Evolutionary conservation across 2,797 vertebrate genomes (phyloP).

Genomic region (Xiphophorus birchmanni): DNA sequence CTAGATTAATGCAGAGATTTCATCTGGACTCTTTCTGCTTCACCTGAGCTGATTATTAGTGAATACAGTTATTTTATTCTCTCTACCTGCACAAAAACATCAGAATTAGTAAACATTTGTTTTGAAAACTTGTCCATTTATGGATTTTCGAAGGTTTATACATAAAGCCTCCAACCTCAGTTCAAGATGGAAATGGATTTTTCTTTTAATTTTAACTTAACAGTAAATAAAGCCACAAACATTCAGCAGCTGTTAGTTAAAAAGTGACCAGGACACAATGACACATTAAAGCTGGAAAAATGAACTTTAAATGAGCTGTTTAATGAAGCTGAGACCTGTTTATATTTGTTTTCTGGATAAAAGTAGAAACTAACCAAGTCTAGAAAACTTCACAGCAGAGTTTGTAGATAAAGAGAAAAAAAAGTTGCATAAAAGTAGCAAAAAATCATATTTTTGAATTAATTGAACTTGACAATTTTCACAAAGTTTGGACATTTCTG

Average conservation of each 20-base stretch:
- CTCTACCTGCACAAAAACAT: too few species aligned
- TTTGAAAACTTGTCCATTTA: too few species aligned
- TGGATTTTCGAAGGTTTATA: too few species aligned
- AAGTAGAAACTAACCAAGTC: neutral
- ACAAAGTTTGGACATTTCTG: neutral
- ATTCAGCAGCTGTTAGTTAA: neutral
- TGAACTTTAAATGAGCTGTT: too few species aligned
- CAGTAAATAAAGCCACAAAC: neutral
- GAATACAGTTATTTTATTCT: too few species aligned
- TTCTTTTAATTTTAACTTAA: neutral
- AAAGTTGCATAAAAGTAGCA: neutral
- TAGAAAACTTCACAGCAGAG: neutral
- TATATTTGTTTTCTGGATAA: neutral
- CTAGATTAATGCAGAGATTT: neutral
- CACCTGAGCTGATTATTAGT: neutral
- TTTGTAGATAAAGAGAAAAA: neutral
- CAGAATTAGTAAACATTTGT: neutral
- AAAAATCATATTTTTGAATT: neutral
- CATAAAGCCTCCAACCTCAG: neutral
- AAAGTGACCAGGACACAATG: too few species aligned
- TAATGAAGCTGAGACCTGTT: neutral
- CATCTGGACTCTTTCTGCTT: neutral
- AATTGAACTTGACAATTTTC: neutral
- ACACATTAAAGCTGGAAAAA: too few species aligned
- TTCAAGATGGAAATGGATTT: neutral